A percentile compares a stretch with the other conserved stretches of the same genome.
These are phyloP conservation scores for Notechis scutatus DNA, from an alignment of 2,113 vertebrate species.

Conservation along the genomic window DNA sequence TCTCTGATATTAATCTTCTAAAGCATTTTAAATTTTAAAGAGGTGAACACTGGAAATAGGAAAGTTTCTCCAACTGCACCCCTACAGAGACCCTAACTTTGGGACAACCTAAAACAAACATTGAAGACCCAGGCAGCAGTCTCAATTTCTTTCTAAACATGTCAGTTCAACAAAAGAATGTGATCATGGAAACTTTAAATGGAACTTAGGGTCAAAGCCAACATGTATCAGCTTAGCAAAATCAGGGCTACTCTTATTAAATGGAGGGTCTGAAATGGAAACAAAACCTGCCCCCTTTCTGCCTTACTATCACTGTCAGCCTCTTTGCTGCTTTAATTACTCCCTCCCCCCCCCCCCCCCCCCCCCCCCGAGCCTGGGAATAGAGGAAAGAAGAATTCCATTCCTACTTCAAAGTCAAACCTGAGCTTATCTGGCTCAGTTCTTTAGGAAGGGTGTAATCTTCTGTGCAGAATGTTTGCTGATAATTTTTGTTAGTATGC, in stretches of 20 bases:
- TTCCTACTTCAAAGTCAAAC: neutral
- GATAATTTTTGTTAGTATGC: neutral
- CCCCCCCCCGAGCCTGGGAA: neutral
- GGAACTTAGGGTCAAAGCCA: constrained; percentile 25
- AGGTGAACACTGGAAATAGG: constrained; percentile 80
- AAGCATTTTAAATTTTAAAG: constrained; percentile 73
- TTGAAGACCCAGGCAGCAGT: constrained; percentile 46
- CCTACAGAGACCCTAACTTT: constrained; percentile 58
- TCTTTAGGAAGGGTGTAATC: neutral
- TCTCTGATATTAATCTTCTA: constrained; percentile 72
- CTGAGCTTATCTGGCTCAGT: neutral
- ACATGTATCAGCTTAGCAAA: neutral
- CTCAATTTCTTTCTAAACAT: constrained; percentile 24
- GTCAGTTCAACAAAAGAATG: constrained; percentile 19
- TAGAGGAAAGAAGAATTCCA: neutral
- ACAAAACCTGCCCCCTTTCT: neutral
- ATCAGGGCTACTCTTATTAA: neutral
- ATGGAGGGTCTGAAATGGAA: neutral
- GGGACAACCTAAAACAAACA: constrained; percentile 46
- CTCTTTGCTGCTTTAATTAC: neutral
- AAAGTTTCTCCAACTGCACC: constrained; percentile 64
- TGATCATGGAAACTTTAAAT: constrained; percentile 30
- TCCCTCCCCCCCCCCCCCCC: no score
- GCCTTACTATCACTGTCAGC: neutral
- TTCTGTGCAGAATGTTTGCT: neutral